A percentile compares a stretch with the other conserved stretches of the same genome.
Evolutionary conservation across 2,888 invertebrate genomes (phyloP).

Genomic region (Apodemia mormo): DNA sequence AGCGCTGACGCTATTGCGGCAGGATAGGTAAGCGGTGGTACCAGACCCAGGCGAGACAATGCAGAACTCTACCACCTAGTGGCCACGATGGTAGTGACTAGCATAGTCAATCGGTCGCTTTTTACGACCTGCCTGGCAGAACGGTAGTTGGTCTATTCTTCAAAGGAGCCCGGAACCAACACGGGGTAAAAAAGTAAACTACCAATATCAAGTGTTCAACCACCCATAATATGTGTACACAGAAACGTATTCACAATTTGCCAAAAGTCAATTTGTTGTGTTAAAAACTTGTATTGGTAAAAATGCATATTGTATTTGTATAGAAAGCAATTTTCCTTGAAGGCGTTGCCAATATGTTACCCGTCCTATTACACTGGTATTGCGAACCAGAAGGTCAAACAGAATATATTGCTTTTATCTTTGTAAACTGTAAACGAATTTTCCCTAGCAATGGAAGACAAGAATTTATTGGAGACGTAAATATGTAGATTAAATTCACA

Average conservation of each 20-base stretch:
- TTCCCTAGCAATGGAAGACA: background rate
- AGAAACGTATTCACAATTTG: background rate
- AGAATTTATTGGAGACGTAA: background rate
- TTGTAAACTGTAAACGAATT: background rate
- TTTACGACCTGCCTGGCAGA: too few relatives aligned
- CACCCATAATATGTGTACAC: background rate
- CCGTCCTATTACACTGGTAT: slow-evolving; percentile 8
- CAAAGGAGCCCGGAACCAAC: too few relatives aligned
- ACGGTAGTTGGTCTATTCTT: too few relatives aligned
- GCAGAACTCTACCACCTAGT: too few relatives aligned
- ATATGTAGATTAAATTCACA: slow-evolving; percentile 1
- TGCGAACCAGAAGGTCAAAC: slow-evolving; percentile 11
- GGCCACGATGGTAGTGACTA: too few relatives aligned
- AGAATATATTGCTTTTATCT: slow-evolving; percentile 2
- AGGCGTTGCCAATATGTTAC: slow-evolving; percentile 2
- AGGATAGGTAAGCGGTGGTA: too few relatives aligned
- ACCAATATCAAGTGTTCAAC: too few relatives aligned
- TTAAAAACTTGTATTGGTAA: background rate
- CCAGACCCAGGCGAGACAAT: too few relatives aligned
- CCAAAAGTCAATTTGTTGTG: background rate
- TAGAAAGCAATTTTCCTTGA: background rate
- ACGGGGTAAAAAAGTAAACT: too few relatives aligned
- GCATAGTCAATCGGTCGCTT: too few relatives aligned
- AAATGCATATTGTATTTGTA: background rate
- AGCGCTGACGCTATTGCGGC: too few relatives aligned